Percentiles rank a stretch among this genome's conserved stretches.
These are phyloP conservation scores for Metaphire vulgaris DNA, from an alignment of 1,140 invertebrate genomes.

Conservation along the genomic window DNA sequence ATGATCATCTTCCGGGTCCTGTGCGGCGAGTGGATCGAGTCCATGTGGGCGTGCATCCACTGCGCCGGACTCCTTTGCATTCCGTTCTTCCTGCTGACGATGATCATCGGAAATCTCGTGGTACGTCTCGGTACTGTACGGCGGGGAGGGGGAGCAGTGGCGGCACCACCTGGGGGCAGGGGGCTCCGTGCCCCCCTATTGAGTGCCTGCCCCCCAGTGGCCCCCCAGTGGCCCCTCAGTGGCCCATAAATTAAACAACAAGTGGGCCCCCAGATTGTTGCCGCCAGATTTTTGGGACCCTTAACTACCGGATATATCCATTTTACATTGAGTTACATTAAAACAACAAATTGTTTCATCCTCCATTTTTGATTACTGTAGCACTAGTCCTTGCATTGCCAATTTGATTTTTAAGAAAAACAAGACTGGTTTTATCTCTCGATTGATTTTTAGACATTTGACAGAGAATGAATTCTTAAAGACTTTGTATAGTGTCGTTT, in stretches of 20 bases:
- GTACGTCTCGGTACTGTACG: slow-evolving; percentile 45
- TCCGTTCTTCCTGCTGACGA: slow-evolving; percentile 88
- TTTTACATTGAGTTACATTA: background rate
- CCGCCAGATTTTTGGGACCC: background rate
- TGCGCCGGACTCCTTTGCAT: slow-evolving; percentile 84
- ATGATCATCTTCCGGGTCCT: slow-evolving; percentile 92
- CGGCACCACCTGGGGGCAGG: too few species aligned
- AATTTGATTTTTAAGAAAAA: too few species aligned
- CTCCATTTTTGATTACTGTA: too few species aligned
- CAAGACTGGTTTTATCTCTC: too few species aligned
- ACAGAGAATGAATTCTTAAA: too few species aligned
- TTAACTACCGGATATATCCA: background rate
- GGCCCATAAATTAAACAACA: too few species aligned
- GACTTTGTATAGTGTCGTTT: too few species aligned
- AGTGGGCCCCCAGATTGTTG: background rate
- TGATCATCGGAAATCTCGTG: slow-evolving; percentile 92
- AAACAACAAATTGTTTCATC: background rate
- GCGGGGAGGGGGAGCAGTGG: background rate
- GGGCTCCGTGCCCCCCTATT: too few species aligned
- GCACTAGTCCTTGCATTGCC: too few species aligned
- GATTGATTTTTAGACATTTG: too few species aligned
- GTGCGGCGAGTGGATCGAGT: slow-evolving; percentile 94
- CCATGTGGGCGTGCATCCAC: slow-evolving; percentile 91
- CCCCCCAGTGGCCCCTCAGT: too few species aligned
- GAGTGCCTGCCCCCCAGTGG: too few species aligned